A percentile compares a stretch with the other conserved stretches of the same genome.
Conservation (phyloP, 2,888 invertebrate genomes). For the Acleris literana region DNA sequence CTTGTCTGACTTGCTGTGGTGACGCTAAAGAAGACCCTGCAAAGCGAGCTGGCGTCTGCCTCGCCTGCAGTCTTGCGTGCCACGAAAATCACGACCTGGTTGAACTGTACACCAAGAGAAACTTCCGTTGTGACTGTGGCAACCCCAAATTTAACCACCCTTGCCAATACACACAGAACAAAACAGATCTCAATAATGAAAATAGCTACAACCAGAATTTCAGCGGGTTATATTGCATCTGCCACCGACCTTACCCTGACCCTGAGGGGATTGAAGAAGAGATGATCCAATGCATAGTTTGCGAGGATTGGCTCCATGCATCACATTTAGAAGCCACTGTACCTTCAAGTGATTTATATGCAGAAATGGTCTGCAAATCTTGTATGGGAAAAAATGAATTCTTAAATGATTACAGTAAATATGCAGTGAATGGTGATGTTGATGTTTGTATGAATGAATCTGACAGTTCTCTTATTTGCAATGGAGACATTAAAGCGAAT, state of each 20-base stretch:
- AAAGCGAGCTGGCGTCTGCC: slow-evolving; percentile 92
- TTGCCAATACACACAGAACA: slow-evolving; percentile 87
- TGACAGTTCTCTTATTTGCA: slow-evolving; percentile 39
- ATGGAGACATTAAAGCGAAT: slow-evolving; percentile 42
- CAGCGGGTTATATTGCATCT: slow-evolving; percentile 94
- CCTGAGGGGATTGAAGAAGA: slow-evolving; percentile 93
- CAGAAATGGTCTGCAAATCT: slow-evolving; percentile 91
- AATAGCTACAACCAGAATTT: slow-evolving; percentile 98
- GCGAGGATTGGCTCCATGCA: slow-evolving; percentile 99
- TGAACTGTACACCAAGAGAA: slow-evolving; percentile 97
- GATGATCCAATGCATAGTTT: slow-evolving; percentile 98
- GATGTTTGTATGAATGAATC: slow-evolving; percentile 48
- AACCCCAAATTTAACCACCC: slow-evolving; percentile 89
- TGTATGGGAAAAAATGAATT: slow-evolving; percentile 92
- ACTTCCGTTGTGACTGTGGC: slow-evolving; percentile 98
- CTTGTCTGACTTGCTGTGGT: slow-evolving; percentile 94
- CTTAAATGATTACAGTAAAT: slow-evolving; percentile 86
- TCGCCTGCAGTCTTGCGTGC: slow-evolving; percentile 96
- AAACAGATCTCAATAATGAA: slow-evolving; percentile 86
- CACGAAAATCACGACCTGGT: slow-evolving; percentile 98
- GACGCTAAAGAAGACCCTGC: slow-evolving; percentile 83
- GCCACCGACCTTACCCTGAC: slow-evolving; percentile 97
- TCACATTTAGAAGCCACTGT: slow-evolving; percentile 86
- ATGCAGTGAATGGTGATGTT: slow-evolving; percentile 65
- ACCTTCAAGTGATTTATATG: slow-evolving; percentile 84